A percentile compares a stretch with the other conserved stretches of the same genome.
Evolutionary conservation across 2,888 invertebrate species (phyloP).

Genomic region (Neoaliturus tenellus): DNA sequence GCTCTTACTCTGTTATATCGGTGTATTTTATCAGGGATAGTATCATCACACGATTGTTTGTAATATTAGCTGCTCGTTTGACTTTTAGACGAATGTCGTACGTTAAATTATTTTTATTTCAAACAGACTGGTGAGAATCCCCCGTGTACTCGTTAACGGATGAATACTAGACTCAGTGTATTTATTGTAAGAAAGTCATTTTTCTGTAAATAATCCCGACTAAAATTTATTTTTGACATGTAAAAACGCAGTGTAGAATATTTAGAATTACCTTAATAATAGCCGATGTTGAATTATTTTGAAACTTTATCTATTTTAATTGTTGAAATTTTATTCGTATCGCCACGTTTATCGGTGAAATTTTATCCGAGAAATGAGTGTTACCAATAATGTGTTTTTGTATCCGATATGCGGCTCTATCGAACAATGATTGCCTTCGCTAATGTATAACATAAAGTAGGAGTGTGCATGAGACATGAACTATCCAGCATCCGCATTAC

Average conservation of each 20-base stretch:
- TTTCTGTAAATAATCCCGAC: constrained; percentile 57
- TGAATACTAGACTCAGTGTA: constrained; percentile 50
- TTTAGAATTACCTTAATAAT: constrained; percentile 51
- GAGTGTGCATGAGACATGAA: constrained; percentile 47
- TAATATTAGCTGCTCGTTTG: constrained; percentile 48
- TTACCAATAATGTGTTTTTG: constrained; percentile 51
- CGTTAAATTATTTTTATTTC: constrained; percentile 55
- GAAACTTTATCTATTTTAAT: constrained; percentile 56
- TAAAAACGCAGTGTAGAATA: constrained; percentile 60
- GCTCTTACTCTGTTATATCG: constrained; percentile 55
- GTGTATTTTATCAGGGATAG: constrained; percentile 57
- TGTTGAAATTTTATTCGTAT: constrained; percentile 54
- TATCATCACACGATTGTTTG: constrained; percentile 56
- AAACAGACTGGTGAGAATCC: constrained; percentile 27
- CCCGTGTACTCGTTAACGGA: constrained; percentile 34
- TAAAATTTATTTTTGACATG: constrained; percentile 64
- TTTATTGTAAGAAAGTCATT: constrained; percentile 57
- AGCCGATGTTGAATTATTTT: constrained; percentile 53
- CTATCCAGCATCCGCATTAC: constrained; percentile 28
- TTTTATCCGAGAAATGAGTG: constrained; percentile 52
- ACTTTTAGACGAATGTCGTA: constrained; percentile 42
- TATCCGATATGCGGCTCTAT: constrained; percentile 38
- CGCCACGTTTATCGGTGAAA: constrained; percentile 39
- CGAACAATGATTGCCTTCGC: constrained; percentile 41
- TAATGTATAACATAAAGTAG: constrained; percentile 38